These are phyloP conservation scores for Gambusia yucatana DNA, from an alignment of 2,797 vertebrate genomes.

Conservation along the genomic window DNA sequence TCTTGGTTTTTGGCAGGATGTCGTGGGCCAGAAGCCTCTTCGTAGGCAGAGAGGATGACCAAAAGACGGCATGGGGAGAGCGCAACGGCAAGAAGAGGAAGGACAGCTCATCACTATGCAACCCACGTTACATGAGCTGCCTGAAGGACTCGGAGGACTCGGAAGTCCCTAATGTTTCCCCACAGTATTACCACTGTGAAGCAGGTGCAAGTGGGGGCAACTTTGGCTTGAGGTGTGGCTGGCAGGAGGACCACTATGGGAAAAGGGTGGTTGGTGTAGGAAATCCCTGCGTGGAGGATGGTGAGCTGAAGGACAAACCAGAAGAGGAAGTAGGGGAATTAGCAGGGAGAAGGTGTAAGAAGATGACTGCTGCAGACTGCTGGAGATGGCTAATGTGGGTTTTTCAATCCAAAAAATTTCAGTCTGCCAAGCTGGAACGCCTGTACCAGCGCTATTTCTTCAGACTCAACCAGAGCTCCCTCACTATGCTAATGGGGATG, in stretches of 20 bases:
- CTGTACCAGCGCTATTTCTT: slow-evolving; percentile 98
- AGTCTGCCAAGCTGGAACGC: slow-evolving; percentile 92
- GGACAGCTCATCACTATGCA: slow-evolving; percentile 85
- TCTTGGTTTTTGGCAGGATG: slow-evolving; percentile 82
- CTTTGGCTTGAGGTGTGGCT: slow-evolving; percentile 86
- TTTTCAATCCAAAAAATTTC: slow-evolving; percentile 95
- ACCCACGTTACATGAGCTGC: slow-evolving; percentile 95
- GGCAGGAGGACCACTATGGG: slow-evolving; percentile 95
- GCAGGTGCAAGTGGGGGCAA: slow-evolving; percentile 70
- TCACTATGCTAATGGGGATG: slow-evolving; percentile 96
- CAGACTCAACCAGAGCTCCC: slow-evolving; percentile 97
- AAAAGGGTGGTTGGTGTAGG: slow-evolving; percentile 78
- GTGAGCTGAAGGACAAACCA: slow-evolving; percentile 78
- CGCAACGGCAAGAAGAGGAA: slow-evolving; percentile 92
- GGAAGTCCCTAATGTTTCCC: slow-evolving; percentile 69
- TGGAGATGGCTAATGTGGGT: slow-evolving; percentile 84
- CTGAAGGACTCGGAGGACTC: slow-evolving; percentile 88
- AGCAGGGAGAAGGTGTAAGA: slow-evolving; percentile 63
- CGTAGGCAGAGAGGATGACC: slow-evolving; percentile 90
- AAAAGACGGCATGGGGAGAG: slow-evolving; percentile 95
- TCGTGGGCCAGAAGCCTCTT: slow-evolving; percentile 96
- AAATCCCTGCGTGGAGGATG: slow-evolving; percentile 88
- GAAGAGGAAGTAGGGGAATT: slow-evolving; percentile 64
- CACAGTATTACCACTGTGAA: slow-evolving; percentile 72
- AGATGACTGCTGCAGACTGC: slow-evolving; percentile 77